Conservation (phyloP, 2,888 invertebrate genomes). For the Vanessa cardui region DNA sequence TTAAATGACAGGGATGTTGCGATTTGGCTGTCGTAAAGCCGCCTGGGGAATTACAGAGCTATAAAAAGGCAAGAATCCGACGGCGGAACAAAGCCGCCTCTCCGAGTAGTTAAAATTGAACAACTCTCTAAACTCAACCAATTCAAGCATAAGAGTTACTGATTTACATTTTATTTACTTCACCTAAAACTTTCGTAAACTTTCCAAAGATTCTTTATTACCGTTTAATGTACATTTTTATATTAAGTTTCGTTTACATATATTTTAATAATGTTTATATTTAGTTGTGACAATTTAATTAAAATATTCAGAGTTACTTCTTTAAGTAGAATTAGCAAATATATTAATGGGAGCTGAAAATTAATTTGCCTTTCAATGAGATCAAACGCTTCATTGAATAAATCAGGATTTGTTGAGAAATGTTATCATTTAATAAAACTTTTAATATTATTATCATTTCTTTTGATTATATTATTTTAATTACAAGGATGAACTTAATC, state of each 20-base stretch:
- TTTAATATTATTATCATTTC: background rate
- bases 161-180: constrained; percentile 53
- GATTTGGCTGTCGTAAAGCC: constrained; percentile 19
- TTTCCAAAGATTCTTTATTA: constrained; percentile 10
- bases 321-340: constrained; percentile 47
- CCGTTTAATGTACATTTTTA: background rate
- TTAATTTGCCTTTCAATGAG: constrained; percentile 54
- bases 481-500: background rate
- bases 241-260: constrained; percentile 15
- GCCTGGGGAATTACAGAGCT: constrained; percentile 46
- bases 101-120: constrained; percentile 62
- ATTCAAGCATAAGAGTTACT: constrained; percentile 44
- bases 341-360: constrained; percentile 43
- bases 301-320: constrained; percentile 37
- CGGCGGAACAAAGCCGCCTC: constrained; percentile 44
- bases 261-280: constrained; percentile 21
- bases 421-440: constrained; percentile 13
- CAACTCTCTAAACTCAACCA: constrained; percentile 53
- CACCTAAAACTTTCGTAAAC: constrained; percentile 31
- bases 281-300: constrained; percentile 21
- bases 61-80: constrained; percentile 42
- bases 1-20: constrained; percentile 16
- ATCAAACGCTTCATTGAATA: constrained; percentile 50
- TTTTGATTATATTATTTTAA: background rate
- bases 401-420: constrained; percentile 32